phyloP scores from a whole-genome alignment of 2,888 invertebrate genomes.

The Rhodophaea formosa region DNA sequence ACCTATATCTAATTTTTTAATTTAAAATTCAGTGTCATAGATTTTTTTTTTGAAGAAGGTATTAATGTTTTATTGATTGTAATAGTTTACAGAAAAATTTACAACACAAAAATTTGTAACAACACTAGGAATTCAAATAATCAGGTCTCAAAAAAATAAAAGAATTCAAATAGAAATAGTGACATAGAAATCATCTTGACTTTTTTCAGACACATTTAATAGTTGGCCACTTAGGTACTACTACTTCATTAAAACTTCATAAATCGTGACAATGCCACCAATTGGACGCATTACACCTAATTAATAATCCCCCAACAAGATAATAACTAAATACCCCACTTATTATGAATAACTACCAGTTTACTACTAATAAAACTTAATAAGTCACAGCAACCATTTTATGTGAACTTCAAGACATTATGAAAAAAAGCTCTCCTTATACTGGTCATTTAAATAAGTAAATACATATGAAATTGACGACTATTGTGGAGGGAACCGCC shows the following conservation, averaged over 20 bases:
- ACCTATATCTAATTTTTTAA: too few relatives aligned
- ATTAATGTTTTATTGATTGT: too few relatives aligned
- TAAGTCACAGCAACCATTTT: constrained; percentile 8
- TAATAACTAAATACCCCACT: constrained; percentile 26
- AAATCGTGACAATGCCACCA: background rate
- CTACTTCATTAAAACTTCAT: constrained; percentile 1
- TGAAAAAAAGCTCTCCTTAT: constrained; percentile 2
- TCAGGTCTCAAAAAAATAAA: too few relatives aligned
- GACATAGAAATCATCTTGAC: background rate
- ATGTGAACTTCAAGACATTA: background rate
- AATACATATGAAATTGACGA: constrained; percentile 18
- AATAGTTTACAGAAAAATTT: too few relatives aligned
- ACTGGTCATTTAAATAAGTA: constrained; percentile 17
- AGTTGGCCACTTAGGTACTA: background rate
- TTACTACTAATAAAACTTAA: constrained; percentile 19
- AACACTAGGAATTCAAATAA: too few relatives aligned
- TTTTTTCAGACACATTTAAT: too few relatives aligned
- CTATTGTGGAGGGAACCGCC: constrained; percentile 20
- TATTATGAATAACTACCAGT: constrained; percentile 25
- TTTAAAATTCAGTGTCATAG: too few relatives aligned
- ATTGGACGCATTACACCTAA: constrained; percentile 19
- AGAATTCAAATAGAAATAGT: background rate
- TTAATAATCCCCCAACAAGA: constrained; percentile 23
- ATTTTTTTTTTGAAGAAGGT: too few relatives aligned
- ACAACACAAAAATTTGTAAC: too few relatives aligned